These are phyloP conservation scores for Spongilla lacustris DNA, from an alignment of 37 sponge, comb jelly and placozoan species.

Conservation along the genomic window DNA sequence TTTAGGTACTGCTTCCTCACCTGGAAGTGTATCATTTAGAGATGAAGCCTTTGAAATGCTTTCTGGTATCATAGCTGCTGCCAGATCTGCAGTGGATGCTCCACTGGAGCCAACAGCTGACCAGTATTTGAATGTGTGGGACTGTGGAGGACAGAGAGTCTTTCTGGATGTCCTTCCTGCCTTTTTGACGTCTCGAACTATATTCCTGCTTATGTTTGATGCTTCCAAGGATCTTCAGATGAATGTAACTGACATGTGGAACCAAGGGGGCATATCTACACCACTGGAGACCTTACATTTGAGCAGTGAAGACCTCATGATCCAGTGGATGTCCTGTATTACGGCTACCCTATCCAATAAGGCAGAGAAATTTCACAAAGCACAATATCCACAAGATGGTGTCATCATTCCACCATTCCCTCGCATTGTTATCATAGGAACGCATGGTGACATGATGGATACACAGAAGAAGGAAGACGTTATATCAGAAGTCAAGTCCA, in stretches of 20 bases:
- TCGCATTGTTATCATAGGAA: slow-evolving; percentile 43
- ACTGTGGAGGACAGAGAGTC: slow-evolving; percentile 66
- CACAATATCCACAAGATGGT: not conserved
- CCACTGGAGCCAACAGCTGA: not conserved
- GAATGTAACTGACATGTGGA: not conserved
- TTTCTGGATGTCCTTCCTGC: slow-evolving; percentile 57
- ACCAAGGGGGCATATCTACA: slow-evolving; percentile 18
- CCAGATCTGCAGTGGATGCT: not conserved
- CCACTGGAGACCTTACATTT: not conserved
- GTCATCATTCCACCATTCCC: slow-evolving; percentile 5
- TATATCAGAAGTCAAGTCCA: not conserved
- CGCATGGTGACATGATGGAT: slow-evolving; percentile 37
- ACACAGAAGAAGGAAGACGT: not conserved
- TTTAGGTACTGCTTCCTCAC: too few species aligned
- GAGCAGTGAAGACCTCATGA: slow-evolving; percentile 21
- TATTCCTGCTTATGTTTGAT: slow-evolving; percentile 60
- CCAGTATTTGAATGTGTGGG: slow-evolving; percentile 44
- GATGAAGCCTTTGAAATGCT: not conserved
- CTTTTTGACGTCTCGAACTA: slow-evolving; percentile 49
- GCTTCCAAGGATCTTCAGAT: slow-evolving; percentile 21
- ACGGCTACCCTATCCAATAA: slow-evolving; percentile 7
- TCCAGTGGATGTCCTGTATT: slow-evolving; percentile 54
- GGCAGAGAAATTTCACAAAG: not conserved
- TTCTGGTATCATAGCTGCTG: not conserved
- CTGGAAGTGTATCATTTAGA: not conserved